A percentile compares a stretch with the other conserved stretches of the same genome.
These are phyloP conservation scores for Podilymbus podiceps DNA, from an alignment of 2,113 vertebrate species.

Conservation along the genomic window DNA sequence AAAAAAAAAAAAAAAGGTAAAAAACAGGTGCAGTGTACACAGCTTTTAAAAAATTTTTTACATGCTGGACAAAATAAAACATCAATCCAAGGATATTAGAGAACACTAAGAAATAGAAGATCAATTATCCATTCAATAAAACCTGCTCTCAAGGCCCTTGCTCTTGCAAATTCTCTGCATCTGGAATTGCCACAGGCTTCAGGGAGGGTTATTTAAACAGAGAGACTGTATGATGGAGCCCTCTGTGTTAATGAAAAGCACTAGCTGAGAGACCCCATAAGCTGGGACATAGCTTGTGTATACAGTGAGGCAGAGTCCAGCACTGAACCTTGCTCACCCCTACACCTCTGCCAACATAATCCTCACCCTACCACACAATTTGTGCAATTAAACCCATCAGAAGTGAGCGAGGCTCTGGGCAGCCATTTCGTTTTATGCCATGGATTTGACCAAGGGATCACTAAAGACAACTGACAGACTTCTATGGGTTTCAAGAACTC, in stretches of 20 bases:
- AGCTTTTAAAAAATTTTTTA: slow-evolving; percentile 3
- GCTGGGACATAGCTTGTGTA: not conserved
- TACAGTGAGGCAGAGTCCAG: not conserved
- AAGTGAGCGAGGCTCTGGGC: not conserved
- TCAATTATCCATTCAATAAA: not conserved
- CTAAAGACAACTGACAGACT: not conserved
- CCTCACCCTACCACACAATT: not conserved
- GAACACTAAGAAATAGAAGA: not conserved
- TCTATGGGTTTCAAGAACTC: not conserved
- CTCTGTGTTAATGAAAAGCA: not conserved
- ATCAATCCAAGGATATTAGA: not conserved
- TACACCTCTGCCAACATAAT: not conserved
- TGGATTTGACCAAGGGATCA: not conserved
- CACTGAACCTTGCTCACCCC: not conserved
- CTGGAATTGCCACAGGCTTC: not conserved
- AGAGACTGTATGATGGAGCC: not conserved
- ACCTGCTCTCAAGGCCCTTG: not conserved
- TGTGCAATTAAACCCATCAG: not conserved
- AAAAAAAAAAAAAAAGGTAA: not conserved
- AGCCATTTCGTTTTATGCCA: not conserved
- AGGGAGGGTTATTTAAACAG: not conserved
- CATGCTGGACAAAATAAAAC: slow-evolving; percentile 28
- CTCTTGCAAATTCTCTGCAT: not conserved
- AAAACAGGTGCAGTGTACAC: slow-evolving; percentile 6
- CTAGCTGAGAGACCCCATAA: not conserved